Conservation (phyloP, 2,113 vertebrate genomes). For the Dipodomys spectabilis region DNA sequence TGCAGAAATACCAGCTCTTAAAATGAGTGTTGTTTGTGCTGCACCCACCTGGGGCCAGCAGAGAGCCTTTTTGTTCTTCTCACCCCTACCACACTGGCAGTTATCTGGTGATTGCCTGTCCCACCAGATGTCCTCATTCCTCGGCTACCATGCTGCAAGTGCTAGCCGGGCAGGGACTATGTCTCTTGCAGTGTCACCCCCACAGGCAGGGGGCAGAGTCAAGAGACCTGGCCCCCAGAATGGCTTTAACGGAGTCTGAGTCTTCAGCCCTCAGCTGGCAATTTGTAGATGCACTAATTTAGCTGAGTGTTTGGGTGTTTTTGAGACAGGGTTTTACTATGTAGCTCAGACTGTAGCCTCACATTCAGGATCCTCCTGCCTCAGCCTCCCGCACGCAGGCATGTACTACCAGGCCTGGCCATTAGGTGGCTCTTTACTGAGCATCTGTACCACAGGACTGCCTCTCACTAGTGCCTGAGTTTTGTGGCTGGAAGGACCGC, state of each 20-base stretch:
- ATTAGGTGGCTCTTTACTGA: background rate
- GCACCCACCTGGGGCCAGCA: no score
- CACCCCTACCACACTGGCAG: no score
- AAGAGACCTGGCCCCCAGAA: background rate
- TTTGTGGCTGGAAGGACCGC: rapidly evolving
- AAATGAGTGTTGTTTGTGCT: no score
- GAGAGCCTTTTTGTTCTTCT: background rate
- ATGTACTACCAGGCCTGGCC: background rate
- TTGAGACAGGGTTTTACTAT: no score
- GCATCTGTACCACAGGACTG: background rate
- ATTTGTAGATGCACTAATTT: rapidly evolving
- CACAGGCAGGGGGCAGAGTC: background rate
- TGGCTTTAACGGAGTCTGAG: background rate
- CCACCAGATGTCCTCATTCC: no score
- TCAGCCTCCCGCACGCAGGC: no score
- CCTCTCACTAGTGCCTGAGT: rapidly evolving
- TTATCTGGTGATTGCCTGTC: no score
- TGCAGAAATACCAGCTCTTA: background rate
- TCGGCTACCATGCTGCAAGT: background rate
- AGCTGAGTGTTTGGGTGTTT: no score
- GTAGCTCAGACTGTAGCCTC: no score
- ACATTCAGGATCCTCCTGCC: no score
- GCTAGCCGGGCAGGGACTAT: background rate
- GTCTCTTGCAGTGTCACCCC: background rate
- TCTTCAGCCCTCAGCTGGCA: background rate